Evolutionary conservation across 2,888 invertebrate species (phyloP), one percentile per base, ranked within the genome.

Genomic region (Hirtodrosophila alboralis): DNA sequence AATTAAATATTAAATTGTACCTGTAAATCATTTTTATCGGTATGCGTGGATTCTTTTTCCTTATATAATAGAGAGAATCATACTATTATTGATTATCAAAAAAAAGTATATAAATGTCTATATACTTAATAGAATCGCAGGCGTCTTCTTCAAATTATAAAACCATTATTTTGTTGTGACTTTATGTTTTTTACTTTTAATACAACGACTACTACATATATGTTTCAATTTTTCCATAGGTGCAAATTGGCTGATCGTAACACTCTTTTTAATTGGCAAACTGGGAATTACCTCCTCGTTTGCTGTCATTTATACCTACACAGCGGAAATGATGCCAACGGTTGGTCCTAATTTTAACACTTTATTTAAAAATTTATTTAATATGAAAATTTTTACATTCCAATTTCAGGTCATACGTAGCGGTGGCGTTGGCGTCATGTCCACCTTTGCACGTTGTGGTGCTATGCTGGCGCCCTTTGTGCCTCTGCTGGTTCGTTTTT

Each of bases 271-370:
- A 43, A 84, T 93, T 36, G 94, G 94, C 45, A 94, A 94, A 87
- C 88, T 94, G 57, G 93, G 92, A 7, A 92, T 94, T 36, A 93
- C 94, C 1, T 92, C 93, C 2, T 92, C 93, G 0, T 94, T 94
- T 88, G 92, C 93, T 0, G 91, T 93, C 4, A 91, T 93, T 23
- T 94, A 94, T 72, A 93, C 94, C 1, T 93, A 93, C 70, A 90
- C 90, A 4, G 90, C 91, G 5, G 91, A 91, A 86, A 91, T 91
- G 90, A 87, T 91, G 86, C 91, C 91, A 37, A 91, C 91, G 37
- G 90, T 90, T 18, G 3, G 58, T 28, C 9, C 8, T n/a, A n/a
- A 30, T 1, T 34, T 26, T 4, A 12, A 40, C 9, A 10, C 13
- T 6, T 4, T 14, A 9, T 18, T 3, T 6, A 6, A 6, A 0